Conservation (phyloP, 2,113 vertebrate genomes). For the Herpetotheres cachinnans region DNA sequence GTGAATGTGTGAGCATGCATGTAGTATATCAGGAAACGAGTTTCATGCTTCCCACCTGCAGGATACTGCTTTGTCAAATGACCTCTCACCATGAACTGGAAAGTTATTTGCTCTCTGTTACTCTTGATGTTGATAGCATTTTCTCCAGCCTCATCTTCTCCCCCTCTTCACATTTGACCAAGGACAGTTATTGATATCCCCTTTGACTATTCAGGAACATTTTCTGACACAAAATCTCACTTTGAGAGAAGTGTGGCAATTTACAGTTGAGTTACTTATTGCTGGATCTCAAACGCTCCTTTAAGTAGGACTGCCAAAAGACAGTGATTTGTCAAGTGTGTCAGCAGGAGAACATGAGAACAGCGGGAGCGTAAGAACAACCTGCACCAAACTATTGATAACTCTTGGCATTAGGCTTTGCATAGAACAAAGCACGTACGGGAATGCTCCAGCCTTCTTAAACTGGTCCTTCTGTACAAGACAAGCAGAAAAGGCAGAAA, state of each 20-base stretch:
- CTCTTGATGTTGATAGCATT: neutral
- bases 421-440: neutral
- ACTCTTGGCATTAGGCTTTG: neutral
- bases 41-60: neutral
- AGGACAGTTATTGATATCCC: neutral
- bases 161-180: neutral
- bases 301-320: neutral
- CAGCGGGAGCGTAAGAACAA: neutral
- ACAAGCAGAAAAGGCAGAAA: neutral
- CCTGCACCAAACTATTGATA: neutral
- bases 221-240: neutral
- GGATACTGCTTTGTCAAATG: neutral
- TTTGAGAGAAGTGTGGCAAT: neutral
- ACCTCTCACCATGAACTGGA: neutral
- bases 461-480: neutral
- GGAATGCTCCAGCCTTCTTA: neutral
- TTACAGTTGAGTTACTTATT: conserved; percentile 1
- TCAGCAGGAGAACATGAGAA: neutral
- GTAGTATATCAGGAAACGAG: neutral
- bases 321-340: neutral
- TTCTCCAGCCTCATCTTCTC: neutral
- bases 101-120: neutral
- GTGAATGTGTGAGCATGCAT: neutral
- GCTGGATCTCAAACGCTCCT: neutral
- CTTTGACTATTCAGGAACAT: neutral